These are phyloP conservation scores for Hyperoplus lanceolatus DNA, from an alignment of 2,797 vertebrate species.

Conservation along the genomic window DNA sequence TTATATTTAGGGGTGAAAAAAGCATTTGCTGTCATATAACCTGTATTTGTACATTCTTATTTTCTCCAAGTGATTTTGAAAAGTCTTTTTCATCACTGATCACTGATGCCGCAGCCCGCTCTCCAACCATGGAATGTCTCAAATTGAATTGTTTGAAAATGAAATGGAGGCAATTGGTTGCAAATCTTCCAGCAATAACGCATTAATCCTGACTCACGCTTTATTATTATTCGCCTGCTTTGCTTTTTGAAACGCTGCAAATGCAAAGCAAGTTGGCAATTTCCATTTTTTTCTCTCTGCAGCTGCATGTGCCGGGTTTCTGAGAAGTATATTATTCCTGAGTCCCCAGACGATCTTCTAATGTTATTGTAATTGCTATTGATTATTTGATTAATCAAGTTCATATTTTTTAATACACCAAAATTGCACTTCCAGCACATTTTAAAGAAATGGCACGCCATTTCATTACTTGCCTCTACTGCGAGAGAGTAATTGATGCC, in stretches of 20 bases:
- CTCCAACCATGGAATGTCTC: constrained; percentile 4
- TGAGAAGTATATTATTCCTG: constrained; percentile 19
- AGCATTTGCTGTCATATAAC: constrained; percentile 1
- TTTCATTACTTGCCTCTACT: constrained; percentile 61
- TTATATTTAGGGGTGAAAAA: constrained; percentile 55
- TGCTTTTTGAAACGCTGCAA: constrained; percentile 36
- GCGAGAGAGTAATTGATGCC: constrained; percentile 39
- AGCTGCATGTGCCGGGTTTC: constrained; percentile 46
- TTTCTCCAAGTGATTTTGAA: constrained; percentile 32
- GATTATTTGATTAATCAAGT: constrained; percentile 76
- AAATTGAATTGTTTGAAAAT: constrained; percentile 40
- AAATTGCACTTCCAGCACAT: constrained; percentile 69
- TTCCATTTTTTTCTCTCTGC: constrained; percentile 27
- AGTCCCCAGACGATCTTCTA: constrained; percentile 52
- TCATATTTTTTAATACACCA: constrained; percentile 58
- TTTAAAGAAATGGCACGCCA: constrained; percentile 51
- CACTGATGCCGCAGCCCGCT: constrained; percentile 15
- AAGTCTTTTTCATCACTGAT: constrained; percentile 28
- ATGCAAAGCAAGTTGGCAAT: constrained; percentile 30
- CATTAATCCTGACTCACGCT: constrained; percentile 53
- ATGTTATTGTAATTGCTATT: constrained; percentile 70
- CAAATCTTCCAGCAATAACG: constrained; percentile 40
- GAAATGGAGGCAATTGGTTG: constrained; percentile 34
- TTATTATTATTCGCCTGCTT: constrained; percentile 37
- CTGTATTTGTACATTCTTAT: constrained; percentile 17